Percentiles rank a stretch among this genome's conserved stretches.
Conservation (phyloP, 2,113 vertebrate species). For the Mesocricetus auratus region DNA sequence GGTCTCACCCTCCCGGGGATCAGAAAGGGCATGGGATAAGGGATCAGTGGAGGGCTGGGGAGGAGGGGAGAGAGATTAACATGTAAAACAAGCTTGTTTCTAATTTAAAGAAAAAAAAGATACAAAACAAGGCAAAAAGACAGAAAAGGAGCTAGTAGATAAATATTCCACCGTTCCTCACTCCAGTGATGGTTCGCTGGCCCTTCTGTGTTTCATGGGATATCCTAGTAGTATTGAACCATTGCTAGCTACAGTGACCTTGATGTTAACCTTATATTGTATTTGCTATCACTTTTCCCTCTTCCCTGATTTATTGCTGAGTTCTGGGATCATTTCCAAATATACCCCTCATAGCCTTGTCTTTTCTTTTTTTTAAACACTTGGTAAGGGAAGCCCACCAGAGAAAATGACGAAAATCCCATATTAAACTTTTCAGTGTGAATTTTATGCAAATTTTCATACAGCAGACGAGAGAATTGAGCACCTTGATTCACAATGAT, state of each 20-base stretch:
- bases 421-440: background rate
- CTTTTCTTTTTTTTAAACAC: background rate
- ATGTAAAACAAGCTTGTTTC: no score
- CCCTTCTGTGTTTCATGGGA: background rate
- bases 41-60: no score
- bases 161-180: background rate
- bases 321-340: slow-evolving; percentile 13
- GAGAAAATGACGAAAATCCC: background rate
- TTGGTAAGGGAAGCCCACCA: background rate
- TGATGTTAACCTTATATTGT: background rate
- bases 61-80: no score
- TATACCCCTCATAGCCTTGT: background rate
- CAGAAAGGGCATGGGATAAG: no score
- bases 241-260: background rate
- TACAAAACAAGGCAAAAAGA: no score
- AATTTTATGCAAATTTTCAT: background rate
- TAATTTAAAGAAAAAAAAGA: no score
- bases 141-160: background rate
- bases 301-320: background rate
- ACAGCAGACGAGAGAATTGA: background rate
- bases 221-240: background rate
- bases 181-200: background rate
- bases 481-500: background rate
- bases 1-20: no score
- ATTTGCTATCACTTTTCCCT: background rate